These are phyloP conservation scores for Acleris holmiana DNA, from an alignment of 2,888 invertebrate genomes.

Conservation along the genomic window DNA sequence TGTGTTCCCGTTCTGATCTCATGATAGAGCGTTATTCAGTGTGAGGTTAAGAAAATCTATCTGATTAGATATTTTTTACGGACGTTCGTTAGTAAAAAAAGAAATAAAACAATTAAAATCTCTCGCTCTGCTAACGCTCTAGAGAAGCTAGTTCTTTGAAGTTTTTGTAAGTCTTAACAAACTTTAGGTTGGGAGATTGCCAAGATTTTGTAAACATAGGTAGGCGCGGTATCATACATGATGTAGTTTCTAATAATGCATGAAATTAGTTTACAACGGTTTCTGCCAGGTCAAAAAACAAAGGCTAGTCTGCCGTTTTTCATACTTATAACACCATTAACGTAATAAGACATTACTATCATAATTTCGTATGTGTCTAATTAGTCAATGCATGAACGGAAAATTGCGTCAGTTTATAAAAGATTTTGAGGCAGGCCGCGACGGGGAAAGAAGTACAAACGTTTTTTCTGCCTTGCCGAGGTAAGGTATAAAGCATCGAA, in stretches of 20 bases:
- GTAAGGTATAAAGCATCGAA: background rate
- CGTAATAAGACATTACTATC: background rate
- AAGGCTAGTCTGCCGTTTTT: conserved; percentile 3
- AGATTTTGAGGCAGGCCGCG: conserved; percentile 11
- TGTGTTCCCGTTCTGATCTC: background rate
- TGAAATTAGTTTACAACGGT: conserved; percentile 24
- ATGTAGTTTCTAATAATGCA: conserved; percentile 22
- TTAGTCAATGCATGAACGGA: conserved; percentile 15
- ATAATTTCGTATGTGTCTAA: background rate
- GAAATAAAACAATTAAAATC: conserved; percentile 16
- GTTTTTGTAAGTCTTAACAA: conserved; percentile 12
- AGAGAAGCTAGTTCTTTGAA: conserved; percentile 32
- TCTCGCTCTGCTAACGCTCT: conserved; percentile 17
- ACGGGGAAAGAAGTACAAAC: conserved; percentile 2
- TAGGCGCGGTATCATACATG: conserved; percentile 9
- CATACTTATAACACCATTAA: conserved; percentile 1
- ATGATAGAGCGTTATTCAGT: background rate
- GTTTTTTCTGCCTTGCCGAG: conserved; percentile 10
- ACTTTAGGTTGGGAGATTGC: conserved; percentile 23
- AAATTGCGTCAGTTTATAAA: conserved; percentile 5
- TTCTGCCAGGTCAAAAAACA: conserved; percentile 6
- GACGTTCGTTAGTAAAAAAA: conserved; percentile 19
- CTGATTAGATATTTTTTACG: conserved; percentile 9
- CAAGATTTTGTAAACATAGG: conserved; percentile 16
- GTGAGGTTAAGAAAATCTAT: background rate